These are phyloP conservation scores for Cosmopolites sordidus DNA, from an alignment of 2,888 invertebrate genomes.

Conservation along the genomic window DNA sequence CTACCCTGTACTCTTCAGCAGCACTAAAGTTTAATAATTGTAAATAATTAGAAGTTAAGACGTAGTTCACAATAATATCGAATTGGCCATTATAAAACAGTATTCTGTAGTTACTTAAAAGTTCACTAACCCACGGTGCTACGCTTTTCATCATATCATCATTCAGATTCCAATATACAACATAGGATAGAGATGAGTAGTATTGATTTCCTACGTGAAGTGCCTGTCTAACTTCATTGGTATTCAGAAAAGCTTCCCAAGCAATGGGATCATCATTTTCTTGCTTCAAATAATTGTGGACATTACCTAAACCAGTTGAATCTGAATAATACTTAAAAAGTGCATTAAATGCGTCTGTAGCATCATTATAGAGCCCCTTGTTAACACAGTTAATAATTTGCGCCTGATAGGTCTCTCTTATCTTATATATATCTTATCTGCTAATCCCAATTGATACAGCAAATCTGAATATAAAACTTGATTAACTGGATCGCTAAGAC, in stretches of 20 bases:
- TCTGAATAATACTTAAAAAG: conserved; percentile 54
- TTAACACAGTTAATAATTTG: background rate
- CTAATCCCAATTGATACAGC: conserved; percentile 70
- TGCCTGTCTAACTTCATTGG: conserved; percentile 17
- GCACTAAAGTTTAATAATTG: conserved; percentile 64
- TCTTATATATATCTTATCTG: too few species aligned
- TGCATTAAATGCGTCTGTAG: background rate
- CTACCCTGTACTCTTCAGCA: conserved; percentile 58
- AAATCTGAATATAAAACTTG: conserved; percentile 75
- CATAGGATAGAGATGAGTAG: background rate
- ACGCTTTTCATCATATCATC: conserved; percentile 20
- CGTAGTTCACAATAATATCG: conserved; percentile 83
- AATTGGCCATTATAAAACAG: conserved; percentile 84
- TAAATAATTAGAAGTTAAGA: conserved; percentile 73
- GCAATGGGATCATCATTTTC: conserved; percentile 2
- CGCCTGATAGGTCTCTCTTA: too few species aligned
- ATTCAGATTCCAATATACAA: conserved; percentile 11
- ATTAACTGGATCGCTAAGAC: conserved; percentile 72
- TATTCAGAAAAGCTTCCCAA: conserved; percentile 13
- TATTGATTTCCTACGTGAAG: conserved; percentile 16
- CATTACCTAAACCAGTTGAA: conserved; percentile 36
- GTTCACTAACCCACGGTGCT: conserved; percentile 46
- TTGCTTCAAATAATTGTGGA: conserved; percentile 14
- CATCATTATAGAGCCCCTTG: background rate
- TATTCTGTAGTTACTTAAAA: conserved; percentile 62